Conservation (phyloP, 1,140 invertebrate species). For the Eubasilissa regina region DNA sequence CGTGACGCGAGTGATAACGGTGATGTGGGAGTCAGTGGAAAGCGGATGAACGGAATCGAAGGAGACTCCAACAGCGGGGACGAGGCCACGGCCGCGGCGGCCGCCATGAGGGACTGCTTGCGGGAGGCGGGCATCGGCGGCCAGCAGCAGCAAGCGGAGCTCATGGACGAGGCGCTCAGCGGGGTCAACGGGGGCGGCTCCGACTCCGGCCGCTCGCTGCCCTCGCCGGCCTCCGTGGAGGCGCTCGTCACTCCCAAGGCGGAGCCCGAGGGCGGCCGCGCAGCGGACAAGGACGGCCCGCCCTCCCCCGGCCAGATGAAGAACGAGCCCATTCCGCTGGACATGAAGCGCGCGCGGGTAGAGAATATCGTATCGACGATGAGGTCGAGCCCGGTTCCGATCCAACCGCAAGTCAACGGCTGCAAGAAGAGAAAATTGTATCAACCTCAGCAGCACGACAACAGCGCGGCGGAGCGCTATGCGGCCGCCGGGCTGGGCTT, state of each 20-base stretch:
- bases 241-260: slow-evolving; percentile 75
- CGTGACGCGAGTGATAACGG: slow-evolving; percentile 62
- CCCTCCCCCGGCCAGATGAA: slow-evolving; percentile 72
- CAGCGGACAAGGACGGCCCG: slow-evolving; percentile 70
- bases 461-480: slow-evolving; percentile 72
- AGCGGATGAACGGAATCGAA: slow-evolving; percentile 64
- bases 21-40: slow-evolving; percentile 61
- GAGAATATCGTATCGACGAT: slow-evolving; percentile 96
- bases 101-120: slow-evolving; percentile 75
- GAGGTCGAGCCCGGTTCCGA: slow-evolving; percentile 83
- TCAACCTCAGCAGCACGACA: slow-evolving; percentile 94
- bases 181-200: slow-evolving; percentile 79
- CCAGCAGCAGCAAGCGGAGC: slow-evolving; percentile 70
- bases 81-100: slow-evolving; percentile 73
- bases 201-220: slow-evolving; percentile 79
- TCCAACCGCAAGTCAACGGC: slow-evolving; percentile 84
- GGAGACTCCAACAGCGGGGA: slow-evolving; percentile 77
- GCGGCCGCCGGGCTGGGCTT: slow-evolving; percentile 70
- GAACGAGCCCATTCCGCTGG: slow-evolving; percentile 71
- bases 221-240: slow-evolving; percentile 77
- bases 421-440: slow-evolving; percentile 98
- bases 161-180: slow-evolving; percentile 73
- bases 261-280: slow-evolving; percentile 78
- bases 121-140: slow-evolving; percentile 73
- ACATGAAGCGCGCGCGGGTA: slow-evolving; percentile 91